Percentiles rank a stretch among this genome's conserved stretches.
Conservation (phyloP, 2,797 vertebrate species). For the Pteronotus mesoamericanus region DNA sequence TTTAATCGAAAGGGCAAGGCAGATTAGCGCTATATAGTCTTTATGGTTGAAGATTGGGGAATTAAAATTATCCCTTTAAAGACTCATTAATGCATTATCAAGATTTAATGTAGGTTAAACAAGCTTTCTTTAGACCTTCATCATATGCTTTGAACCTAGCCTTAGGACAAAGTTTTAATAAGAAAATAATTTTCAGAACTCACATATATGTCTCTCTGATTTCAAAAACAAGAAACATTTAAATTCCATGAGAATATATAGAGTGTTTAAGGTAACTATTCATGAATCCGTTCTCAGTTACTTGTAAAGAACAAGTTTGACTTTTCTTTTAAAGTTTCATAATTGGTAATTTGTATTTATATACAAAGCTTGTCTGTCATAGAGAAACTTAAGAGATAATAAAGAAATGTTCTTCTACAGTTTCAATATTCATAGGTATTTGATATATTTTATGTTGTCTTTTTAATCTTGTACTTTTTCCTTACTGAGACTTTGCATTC, state of each 20-base stretch:
- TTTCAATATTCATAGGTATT: neutral
- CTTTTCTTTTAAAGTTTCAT: slow-evolving; percentile 47
- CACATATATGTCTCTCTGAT: slow-evolving; percentile 35
- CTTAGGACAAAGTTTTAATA: slow-evolving; percentile 69
- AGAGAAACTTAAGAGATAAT: neutral
- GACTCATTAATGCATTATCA: slow-evolving; percentile 86
- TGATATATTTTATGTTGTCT: neutral
- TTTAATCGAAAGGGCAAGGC: slow-evolving; percentile 89
- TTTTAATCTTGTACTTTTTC: neutral
- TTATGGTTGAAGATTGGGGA: slow-evolving; percentile 84
- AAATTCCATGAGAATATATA: slow-evolving; percentile 63
- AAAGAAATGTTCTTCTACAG: neutral
- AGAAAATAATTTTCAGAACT: slow-evolving; percentile 72
- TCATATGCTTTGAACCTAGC: slow-evolving; percentile 63
- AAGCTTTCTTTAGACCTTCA: slow-evolving; percentile 78
- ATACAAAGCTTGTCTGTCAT: neutral
- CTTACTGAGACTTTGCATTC: neutral
- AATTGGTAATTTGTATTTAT: neutral
- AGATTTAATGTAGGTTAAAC: slow-evolving; percentile 86
- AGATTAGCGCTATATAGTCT: slow-evolving; percentile 85
- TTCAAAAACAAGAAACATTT: slow-evolving; percentile 57
- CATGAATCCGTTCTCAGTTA: slow-evolving; percentile 35
- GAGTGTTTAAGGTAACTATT: slow-evolving; percentile 31
- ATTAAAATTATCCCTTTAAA: slow-evolving; percentile 86
- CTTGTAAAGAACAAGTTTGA: slow-evolving; percentile 61